These are phyloP conservation scores for Plodia interpunctella DNA, from an alignment of 1,140 invertebrate species.

Conservation along the genomic window DNA sequence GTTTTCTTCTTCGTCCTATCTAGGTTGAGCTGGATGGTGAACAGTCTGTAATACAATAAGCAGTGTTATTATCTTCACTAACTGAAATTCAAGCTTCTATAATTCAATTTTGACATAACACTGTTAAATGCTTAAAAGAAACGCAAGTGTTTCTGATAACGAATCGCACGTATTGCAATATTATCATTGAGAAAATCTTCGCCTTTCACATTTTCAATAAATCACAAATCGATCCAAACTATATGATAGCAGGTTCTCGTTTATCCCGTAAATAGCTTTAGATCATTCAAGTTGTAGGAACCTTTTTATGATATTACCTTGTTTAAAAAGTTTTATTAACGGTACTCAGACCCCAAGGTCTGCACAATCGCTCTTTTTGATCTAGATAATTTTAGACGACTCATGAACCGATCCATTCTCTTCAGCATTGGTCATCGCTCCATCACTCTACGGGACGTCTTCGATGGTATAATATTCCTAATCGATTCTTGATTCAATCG, in stretches of 20 bases:
- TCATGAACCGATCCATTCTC: background rate
- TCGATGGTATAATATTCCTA: slow-evolving; percentile 6
- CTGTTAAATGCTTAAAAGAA: background rate
- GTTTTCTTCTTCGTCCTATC: too few relatives aligned
- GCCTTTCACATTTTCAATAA: too few relatives aligned
- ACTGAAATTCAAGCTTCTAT: background rate
- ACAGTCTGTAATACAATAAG: background rate
- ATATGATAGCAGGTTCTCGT: too few relatives aligned
- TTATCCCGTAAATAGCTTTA: too few relatives aligned
- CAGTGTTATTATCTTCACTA: background rate
- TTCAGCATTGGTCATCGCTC: background rate
- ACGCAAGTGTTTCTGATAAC: background rate
- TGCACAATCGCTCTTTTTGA: too few relatives aligned
- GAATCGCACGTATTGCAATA: background rate
- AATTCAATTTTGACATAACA: background rate
- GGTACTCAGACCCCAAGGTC: too few relatives aligned
- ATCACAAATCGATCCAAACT: too few relatives aligned
- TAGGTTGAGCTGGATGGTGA: too few relatives aligned
- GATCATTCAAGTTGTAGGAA: too few relatives aligned
- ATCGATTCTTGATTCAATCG: background rate
- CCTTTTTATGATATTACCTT: background rate
- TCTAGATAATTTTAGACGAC: too few relatives aligned
- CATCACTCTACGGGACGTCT: background rate
- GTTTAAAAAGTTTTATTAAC: too few relatives aligned
- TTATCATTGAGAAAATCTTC: too few relatives aligned